Conservation (phyloP, 1,140 invertebrate genomes). For the Arion vulgaris region DNA sequence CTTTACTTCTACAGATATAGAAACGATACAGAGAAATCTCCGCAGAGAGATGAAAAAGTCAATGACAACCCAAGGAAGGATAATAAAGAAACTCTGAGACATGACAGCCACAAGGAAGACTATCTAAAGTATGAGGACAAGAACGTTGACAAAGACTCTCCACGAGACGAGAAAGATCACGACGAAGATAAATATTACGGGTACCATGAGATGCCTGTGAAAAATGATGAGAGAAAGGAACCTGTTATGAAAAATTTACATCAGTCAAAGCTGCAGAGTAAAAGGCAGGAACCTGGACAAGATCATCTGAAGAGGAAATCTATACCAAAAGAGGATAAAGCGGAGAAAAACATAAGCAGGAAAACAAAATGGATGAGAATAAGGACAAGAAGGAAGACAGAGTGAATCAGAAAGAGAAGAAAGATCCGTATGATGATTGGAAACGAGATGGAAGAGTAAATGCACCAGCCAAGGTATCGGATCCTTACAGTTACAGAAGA, state of each 20-base stretch:
- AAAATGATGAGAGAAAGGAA: conserved; percentile 13
- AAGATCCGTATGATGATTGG: not conserved
- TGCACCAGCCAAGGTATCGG: not conserved
- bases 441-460: not conserved
- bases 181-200: conserved; percentile 23
- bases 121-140: not conserved
- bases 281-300: not conserved
- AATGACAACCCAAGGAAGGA: too few relatives aligned
- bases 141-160: not conserved
- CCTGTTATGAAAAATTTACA: conserved; percentile 11
- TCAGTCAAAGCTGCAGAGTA: not conserved
- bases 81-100: not conserved
- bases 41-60: too few relatives aligned
- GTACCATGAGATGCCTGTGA: not conserved
- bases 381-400: not conserved
- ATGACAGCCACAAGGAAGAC: not conserved
- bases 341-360: too few relatives aligned
- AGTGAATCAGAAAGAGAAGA: conserved; percentile 12
- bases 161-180: not conserved
- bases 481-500: conserved; percentile 8
- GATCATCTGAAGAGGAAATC: conserved; percentile 5
- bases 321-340: conserved; percentile 8
- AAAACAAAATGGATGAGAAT: not conserved
- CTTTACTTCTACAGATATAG: too few relatives aligned
- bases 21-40: too few relatives aligned